Base-by-base conservation (phyloP, 2,113 vertebrate species). In the Capreolus pygargus region DNA sequence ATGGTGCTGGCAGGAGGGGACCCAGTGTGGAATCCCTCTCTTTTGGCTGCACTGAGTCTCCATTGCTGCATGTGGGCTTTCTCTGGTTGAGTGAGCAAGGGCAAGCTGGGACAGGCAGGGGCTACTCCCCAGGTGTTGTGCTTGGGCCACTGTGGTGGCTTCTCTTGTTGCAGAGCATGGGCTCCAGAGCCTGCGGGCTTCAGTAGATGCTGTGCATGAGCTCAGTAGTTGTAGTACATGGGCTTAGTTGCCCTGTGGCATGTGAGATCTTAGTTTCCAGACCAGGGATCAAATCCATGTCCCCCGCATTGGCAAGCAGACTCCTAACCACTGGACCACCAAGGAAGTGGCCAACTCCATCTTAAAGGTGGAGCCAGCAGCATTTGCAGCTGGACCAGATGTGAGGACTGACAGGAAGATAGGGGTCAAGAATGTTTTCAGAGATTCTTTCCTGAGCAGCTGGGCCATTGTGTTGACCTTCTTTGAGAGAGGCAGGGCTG, bases 161-260 rank as follows among this genome's bases (percentile, higher is more conserved):
- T 36, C 67, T 74, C 67, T 39, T 74, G 10, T 23, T 39, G 67
- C 36, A 23, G 67, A 74, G 19, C n/a, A 70, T 6, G 67, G 67
- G 67, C 19, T 74, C 36, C 39, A 12, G n/a, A 25, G 67, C 19
- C 21, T 21, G 12, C 1, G 0, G 67, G n/a, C 67, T 74, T 39
- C 67, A 13, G n/a, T 0, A 39, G 67, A 23, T 11, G 10, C 23
- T 39, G 19, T 0, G 0, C 19, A 6, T 1, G 67, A 39, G 36
- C n/a, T 39, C 67, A 39, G 36, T 23, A 13, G 67, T 39, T 39
- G 36, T 13, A 74, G 67, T 25, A 74, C 67, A 23, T 39, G 19
- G n/a, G 19, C 67, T 74, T 74, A 36, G 67, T 39, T 23, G 67
- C 10, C 36, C 67, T 0, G 5, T 23, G n/a, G n/a, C 9, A 23